Percentiles rank a stretch among this genome's conserved stretches.
Evolutionary conservation across 2,888 invertebrate genomes (phyloP).

Genomic region (Drosophila helvetica): DNA sequence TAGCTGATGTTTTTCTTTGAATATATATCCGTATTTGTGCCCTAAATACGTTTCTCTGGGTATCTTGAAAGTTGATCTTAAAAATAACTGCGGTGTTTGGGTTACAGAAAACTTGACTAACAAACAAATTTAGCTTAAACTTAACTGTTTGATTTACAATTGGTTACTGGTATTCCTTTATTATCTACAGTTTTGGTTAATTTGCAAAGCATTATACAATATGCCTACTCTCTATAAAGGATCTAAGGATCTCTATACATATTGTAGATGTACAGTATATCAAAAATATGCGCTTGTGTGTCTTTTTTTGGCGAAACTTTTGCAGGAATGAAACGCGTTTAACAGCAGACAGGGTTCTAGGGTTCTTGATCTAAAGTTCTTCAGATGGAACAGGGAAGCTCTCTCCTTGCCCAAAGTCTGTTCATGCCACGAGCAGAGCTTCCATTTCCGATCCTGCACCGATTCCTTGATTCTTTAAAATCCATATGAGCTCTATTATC

Average conservation of each 20-base stretch:
- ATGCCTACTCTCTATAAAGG: not conserved
- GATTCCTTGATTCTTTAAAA: not conserved
- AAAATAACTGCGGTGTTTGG: constrained; percentile 45
- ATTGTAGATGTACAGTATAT: constrained; percentile 16
- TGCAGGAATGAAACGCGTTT: constrained; percentile 46
- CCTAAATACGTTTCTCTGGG: constrained; percentile 47
- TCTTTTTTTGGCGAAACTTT: constrained; percentile 65
- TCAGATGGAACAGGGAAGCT: not conserved
- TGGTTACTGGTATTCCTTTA: constrained; percentile 62
- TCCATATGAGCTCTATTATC: not conserved
- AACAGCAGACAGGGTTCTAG: constrained; percentile 8
- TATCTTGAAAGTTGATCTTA: constrained; percentile 38
- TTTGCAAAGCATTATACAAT: constrained; percentile 64
- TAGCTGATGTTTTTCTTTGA: constrained; percentile 39
- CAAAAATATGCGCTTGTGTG: constrained; percentile 69
- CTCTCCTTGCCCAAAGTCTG: not conserved
- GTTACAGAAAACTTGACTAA: constrained; percentile 39
- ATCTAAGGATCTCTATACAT: not conserved
- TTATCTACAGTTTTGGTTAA: constrained; percentile 62
- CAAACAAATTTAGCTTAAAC: constrained; percentile 39
- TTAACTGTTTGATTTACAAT: constrained; percentile 32
- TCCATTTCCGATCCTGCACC: not conserved
- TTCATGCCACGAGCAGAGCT: not conserved
- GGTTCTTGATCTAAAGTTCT: not conserved
- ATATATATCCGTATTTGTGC: constrained; percentile 30